A percentile compares a stretch with the other conserved stretches of the same genome.
Evolutionary conservation across 2,113 vertebrate genomes (phyloP).

Genomic region (Microtus montanus): DNA sequence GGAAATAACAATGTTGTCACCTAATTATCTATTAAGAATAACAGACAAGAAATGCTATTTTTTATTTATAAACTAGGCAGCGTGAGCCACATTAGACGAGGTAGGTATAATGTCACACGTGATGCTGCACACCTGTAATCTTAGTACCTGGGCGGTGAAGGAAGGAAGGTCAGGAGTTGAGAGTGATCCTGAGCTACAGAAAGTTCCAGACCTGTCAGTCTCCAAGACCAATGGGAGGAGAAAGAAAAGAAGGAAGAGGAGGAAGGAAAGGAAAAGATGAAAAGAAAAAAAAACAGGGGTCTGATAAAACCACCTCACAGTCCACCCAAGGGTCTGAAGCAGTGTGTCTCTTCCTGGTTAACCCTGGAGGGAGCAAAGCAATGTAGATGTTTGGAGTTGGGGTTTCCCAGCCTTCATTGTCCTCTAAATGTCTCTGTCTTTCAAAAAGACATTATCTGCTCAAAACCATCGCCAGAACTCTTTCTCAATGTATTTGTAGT

Average conservation of each 20-base stretch:
- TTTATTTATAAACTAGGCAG: not conserved
- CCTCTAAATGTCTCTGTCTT: not conserved
- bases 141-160: not conserved
- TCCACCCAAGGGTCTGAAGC: too few relatives aligned
- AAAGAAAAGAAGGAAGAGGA: not conserved
- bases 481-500: conserved; percentile 4
- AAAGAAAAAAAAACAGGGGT: too few relatives aligned
- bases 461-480: not conserved
- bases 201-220: not conserved
- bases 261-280: not conserved
- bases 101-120: not conserved
- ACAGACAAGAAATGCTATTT: not conserved
- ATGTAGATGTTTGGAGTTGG: not conserved
- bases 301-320: too few relatives aligned
- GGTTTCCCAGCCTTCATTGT: not conserved
- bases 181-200: not conserved
- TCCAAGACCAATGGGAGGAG: not conserved
- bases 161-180: not conserved
- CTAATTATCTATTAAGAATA: not conserved
- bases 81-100: not conserved
- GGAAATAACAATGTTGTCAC: too few relatives aligned
- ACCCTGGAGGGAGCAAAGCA: not conserved
- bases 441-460: not conserved
- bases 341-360: too few relatives aligned
- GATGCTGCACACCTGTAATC: not conserved